Evolutionary conservation across 2,888 invertebrate genomes (phyloP).

Genomic region (Dasypogon diadema): DNA sequence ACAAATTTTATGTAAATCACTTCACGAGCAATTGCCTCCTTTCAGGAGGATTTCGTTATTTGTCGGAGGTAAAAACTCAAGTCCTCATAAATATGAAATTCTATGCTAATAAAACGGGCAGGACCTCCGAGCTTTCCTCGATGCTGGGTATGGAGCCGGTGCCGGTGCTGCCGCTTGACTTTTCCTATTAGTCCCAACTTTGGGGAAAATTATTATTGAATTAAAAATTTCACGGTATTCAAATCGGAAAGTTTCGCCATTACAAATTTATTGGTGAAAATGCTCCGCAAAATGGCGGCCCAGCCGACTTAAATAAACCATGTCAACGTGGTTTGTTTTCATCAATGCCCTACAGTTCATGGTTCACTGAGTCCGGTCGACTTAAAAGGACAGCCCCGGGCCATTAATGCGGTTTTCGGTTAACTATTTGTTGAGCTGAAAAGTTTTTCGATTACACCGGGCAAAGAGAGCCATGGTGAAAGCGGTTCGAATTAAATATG

Average conservation of each 20-base stretch:
- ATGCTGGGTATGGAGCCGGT: too few species aligned
- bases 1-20: constrained; percentile 45
- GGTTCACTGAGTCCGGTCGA: constrained; percentile 9
- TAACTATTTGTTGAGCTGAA: constrained; percentile 12
- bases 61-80: constrained; percentile 24
- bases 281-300: background rate
- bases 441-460: background rate
- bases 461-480: background rate
- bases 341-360: constrained; percentile 4
- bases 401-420: background rate
- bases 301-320: constrained; percentile 31
- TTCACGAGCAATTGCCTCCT: constrained; percentile 48
- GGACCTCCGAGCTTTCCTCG: constrained; percentile 35
- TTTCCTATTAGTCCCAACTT: constrained; percentile 36
- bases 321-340: constrained; percentile 13
- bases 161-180: constrained; percentile 11
- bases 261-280: constrained; percentile 14
- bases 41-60: constrained; percentile 40
- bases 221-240: constrained; percentile 48
- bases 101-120: constrained; percentile 43
- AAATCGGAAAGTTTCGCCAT: constrained; percentile 22
- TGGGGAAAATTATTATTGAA: constrained; percentile 38
- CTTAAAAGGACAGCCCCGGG: constrained; percentile 5
- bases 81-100: constrained; percentile 45
- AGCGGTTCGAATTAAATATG: background rate